Base-by-base conservation (phyloP, 30 jellyfish, hydroid and myxozoan genomes). In the Cassiopea andromeda region DNA sequence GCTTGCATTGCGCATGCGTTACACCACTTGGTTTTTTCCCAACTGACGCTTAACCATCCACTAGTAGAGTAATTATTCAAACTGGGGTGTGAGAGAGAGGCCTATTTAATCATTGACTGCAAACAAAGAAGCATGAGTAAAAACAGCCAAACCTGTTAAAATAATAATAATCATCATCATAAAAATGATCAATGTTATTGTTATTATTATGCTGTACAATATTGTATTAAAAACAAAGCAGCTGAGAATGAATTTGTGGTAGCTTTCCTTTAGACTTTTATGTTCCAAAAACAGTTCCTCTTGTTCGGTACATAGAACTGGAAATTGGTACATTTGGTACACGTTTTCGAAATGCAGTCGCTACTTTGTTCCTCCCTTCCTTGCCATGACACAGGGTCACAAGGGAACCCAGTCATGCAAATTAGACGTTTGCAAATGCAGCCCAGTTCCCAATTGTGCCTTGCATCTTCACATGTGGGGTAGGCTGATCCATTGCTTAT, bases 391-490 rank as follows among this genome's bases (percentile, higher is more conserved):
- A 75, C 77, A 60, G 54, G 16, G 1, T 73, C 90, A 73, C 94
- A 87, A 46, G 94, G 94, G 57, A 64, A 68, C 80, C 86, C 82
- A 1, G 85, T 84, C 13, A 78, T 67, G 75, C 94, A 87, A 17
- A 87, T 7, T 0, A n/a, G 17, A 44, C 94, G 74, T 49, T 46
- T 69, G 74, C 94, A 87, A 14, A 78, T 57, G 90, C 94, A 87
- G 1, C 94, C 94, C 46, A 87, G 75, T 54, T 87, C 94, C 94
- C 94, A 87, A 81, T 57, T n/a, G 10, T 81, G 75, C 13, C 75
- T 87, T 19, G 94, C 94, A 19, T 87, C 94, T 87, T 87, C 86
- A 46, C 94, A 87, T 13, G 58, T 64, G 1, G 94, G 94, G 38
- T 87, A 87, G 8, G 94, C 77, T 0, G 88, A 72, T 57, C 54